A percentile compares a stretch with the other conserved stretches of the same genome.
Conservation (phyloP, 2,888 invertebrate species). For the Leucophora obtusa region DNA sequence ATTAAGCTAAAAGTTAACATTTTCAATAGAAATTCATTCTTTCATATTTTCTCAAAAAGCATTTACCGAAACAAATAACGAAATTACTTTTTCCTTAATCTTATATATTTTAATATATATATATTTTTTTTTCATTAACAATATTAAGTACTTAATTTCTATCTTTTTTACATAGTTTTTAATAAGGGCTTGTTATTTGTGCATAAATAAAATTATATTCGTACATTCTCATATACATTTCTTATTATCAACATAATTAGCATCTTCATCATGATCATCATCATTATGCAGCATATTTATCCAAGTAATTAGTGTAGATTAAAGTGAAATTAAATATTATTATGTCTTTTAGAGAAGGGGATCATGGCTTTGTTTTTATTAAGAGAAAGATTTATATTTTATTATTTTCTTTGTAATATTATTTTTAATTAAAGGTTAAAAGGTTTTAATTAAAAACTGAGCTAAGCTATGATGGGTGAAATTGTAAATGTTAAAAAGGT, state of each 20-base stretch:
- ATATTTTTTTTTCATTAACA: not conserved
- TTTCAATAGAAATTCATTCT: too few relatives aligned
- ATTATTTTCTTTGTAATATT: slow-evolving; percentile 33
- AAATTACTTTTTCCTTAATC: slow-evolving; percentile 4
- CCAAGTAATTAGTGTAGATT: slow-evolving; percentile 58
- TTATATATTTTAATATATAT: not conserved
- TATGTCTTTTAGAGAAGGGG: slow-evolving; percentile 35
- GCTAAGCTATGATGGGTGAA: slow-evolving; percentile 36
- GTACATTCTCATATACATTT: slow-evolving; percentile 1
- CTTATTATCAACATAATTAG: slow-evolving; percentile 31
- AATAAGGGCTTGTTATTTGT: slow-evolving; percentile 56
- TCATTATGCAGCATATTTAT: slow-evolving; percentile 38
- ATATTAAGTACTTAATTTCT: slow-evolving; percentile 6
- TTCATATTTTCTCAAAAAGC: not conserved
- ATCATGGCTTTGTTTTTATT: slow-evolving; percentile 25
- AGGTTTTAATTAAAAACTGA: slow-evolving; percentile 47
- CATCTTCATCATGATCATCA: slow-evolving; percentile 13
- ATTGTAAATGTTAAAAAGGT: slow-evolving; percentile 13
- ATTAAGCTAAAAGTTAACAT: too few relatives aligned
- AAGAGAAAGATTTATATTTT: slow-evolving; percentile 44
- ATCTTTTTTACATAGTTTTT: not conserved
- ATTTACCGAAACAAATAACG: not conserved
- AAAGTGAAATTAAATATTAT: slow-evolving; percentile 54
- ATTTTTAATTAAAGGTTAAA: slow-evolving; percentile 49
- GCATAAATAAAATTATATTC: slow-evolving; percentile 60